phyloP scores from a whole-genome alignment of 2,797 vertebrate genomes.

The Cetoscarus ocellatus region DNA sequence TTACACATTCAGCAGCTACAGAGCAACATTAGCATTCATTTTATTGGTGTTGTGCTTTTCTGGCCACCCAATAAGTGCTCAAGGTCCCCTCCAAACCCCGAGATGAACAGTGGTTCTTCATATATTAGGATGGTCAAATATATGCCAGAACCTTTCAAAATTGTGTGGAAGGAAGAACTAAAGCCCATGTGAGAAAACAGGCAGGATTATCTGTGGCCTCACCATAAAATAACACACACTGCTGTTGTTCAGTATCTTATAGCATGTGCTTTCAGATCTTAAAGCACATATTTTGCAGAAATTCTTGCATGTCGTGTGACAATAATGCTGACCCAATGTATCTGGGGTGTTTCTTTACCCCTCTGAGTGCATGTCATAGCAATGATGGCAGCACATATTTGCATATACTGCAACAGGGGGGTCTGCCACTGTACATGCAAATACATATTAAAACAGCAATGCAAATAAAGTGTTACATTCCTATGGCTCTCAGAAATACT shows the following conservation, averaged over 20 bases:
- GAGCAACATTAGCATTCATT: not conserved
- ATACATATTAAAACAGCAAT: no score
- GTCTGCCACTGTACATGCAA: not conserved
- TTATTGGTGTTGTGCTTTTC: not conserved
- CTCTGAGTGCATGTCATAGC: not conserved
- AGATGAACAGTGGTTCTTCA: not conserved
- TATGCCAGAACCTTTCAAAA: not conserved
- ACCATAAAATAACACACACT: not conserved
- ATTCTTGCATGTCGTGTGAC: not conserved
- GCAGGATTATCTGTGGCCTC: not conserved
- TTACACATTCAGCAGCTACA: not conserved
- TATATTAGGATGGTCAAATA: not conserved
- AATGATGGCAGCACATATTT: not conserved
- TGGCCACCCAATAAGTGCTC: not conserved
- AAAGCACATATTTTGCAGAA: not conserved
- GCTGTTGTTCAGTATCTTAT: not conserved
- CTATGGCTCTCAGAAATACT: not conserved
- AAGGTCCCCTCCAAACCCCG: not conserved
- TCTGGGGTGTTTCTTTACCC: not conserved
- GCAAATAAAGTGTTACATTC: no score
- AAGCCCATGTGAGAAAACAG: not conserved
- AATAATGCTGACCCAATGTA: slow-evolving; percentile 1
- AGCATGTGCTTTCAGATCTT: not conserved
- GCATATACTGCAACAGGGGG: not conserved
- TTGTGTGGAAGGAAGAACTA: not conserved